Conservation (phyloP, 2,797 vertebrate species). For the Octomys mimax region DNA sequence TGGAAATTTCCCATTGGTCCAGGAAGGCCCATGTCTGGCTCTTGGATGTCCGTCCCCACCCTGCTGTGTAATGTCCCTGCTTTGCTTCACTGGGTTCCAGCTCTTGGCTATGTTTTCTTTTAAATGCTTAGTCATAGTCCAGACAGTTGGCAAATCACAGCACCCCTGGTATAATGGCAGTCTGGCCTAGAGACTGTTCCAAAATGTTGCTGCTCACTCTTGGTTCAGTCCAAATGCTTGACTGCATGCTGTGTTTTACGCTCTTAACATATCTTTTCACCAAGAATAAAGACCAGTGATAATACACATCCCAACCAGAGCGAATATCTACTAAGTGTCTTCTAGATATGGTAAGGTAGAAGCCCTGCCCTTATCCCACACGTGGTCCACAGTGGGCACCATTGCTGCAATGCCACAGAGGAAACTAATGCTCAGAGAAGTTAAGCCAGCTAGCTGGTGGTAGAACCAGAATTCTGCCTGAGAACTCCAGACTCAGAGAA, state of each 20-base stretch:
- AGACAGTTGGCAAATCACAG: conserved; percentile 14
- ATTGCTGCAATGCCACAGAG: background rate
- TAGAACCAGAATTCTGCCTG: background rate
- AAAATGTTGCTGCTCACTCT: background rate
- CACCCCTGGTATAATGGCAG: background rate
- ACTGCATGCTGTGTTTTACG: background rate
- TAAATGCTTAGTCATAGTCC: conserved; percentile 20
- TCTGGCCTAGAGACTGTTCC: background rate
- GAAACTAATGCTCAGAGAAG: background rate
- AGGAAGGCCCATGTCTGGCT: background rate
- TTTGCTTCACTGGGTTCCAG: background rate
- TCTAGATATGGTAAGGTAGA: background rate
- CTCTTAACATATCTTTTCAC: background rate
- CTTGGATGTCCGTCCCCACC: background rate
- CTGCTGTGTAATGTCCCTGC: background rate
- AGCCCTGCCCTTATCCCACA: background rate
- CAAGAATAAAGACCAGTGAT: background rate
- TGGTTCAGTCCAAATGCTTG: background rate
- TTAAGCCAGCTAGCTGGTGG: background rate
- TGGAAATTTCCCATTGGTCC: background rate
- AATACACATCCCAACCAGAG: background rate
- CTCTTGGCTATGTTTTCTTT: conserved; percentile 60
- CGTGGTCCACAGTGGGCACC: background rate
- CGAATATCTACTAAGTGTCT: background rate
- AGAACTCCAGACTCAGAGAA: background rate